Conservation (phyloP, 2,888 invertebrate genomes). For the Synanthedon vespiformis region DNA sequence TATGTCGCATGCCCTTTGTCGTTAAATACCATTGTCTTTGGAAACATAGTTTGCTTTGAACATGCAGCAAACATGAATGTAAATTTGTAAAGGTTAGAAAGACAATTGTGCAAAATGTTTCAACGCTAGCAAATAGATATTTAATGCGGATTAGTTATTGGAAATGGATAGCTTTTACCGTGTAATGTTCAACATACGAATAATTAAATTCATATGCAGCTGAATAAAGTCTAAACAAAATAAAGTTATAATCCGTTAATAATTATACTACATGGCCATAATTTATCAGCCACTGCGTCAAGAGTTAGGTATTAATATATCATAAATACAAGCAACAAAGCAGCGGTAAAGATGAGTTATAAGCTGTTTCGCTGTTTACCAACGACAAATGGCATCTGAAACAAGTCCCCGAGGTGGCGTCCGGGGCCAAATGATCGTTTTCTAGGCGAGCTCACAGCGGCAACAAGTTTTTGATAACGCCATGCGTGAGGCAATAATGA, state of each 20-base stretch:
- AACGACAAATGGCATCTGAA: slow-evolving; percentile 49
- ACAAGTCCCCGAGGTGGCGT: slow-evolving; percentile 46
- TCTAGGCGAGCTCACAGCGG: slow-evolving; percentile 39
- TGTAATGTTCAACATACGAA: no score
- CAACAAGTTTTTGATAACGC: slow-evolving; percentile 65
- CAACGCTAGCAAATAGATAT: no score
- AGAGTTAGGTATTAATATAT: slow-evolving; percentile 23
- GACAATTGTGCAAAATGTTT: no score
- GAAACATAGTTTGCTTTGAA: neutral
- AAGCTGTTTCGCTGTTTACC: slow-evolving; percentile 44
- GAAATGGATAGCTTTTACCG: no score
- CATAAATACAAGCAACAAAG: slow-evolving; percentile 45
- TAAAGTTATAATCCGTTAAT: slow-evolving; percentile 14
- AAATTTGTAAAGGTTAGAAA: neutral
- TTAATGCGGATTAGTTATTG: no score
- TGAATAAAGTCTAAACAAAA: no score
- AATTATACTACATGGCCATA: slow-evolving; percentile 25
- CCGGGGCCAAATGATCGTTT: slow-evolving; percentile 35
- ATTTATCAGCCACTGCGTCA: slow-evolving; percentile 23
- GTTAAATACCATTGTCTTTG: neutral
- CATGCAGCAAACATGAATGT: neutral
- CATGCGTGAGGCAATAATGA: slow-evolving; percentile 58
- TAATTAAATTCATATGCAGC: no score
- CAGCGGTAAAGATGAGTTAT: slow-evolving; percentile 41
- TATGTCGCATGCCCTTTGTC: neutral